phyloP scores from a whole-genome alignment of 1,140 invertebrate species.

The Macrobrachium nipponense region DNA sequence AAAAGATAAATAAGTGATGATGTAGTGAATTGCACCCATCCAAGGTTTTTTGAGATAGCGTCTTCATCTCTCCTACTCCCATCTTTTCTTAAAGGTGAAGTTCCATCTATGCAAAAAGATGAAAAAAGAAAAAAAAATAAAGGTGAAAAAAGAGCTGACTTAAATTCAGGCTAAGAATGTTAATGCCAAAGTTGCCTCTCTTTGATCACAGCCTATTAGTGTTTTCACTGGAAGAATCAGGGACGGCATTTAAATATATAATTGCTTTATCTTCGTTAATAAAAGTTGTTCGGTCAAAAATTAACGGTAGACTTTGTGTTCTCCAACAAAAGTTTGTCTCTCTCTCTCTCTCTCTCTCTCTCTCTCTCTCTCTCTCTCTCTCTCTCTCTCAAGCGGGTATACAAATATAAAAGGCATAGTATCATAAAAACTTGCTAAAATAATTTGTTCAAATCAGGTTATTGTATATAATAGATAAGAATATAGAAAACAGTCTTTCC shows the following conservation, averaged over 20 bases:
- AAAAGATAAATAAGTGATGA: too few relatives aligned
- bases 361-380: neutral
- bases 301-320: neutral
- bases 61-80: too few relatives aligned
- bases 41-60: too few relatives aligned
- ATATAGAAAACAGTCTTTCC: too few relatives aligned
- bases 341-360: conserved; percentile 1
- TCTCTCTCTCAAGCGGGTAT: too few relatives aligned
- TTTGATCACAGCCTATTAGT: conserved; percentile 32
- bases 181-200: conserved; percentile 19
- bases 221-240: neutral
- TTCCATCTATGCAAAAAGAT: neutral
- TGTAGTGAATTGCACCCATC: too few relatives aligned
- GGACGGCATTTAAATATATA: conserved; percentile 33
- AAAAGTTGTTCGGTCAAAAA: conserved; percentile 23
- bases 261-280: conserved; percentile 32
- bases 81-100: neutral
- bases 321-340: neutral
- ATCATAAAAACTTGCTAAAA: too few relatives aligned
- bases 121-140: neutral
- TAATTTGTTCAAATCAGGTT: too few relatives aligned
- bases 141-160: neutral
- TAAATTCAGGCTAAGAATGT: conserved; percentile 31
- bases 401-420: too few relatives aligned
- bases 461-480: too few relatives aligned